phyloP scores from a whole-genome alignment of 2,113 vertebrate species.

The Sigmodon hispidus region DNA sequence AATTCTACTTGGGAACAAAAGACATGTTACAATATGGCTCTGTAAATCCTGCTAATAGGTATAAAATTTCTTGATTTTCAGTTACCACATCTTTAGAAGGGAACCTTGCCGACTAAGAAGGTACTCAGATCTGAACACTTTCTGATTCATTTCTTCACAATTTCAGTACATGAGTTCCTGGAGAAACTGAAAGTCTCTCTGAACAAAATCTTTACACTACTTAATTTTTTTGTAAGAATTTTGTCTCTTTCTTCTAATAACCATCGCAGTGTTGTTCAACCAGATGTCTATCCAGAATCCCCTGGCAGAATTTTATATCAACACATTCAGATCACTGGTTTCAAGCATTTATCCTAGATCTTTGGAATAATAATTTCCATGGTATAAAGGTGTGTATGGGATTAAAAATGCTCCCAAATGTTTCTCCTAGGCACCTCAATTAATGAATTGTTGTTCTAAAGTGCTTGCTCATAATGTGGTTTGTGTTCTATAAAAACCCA shows the following conservation, averaged over 20 bases:
- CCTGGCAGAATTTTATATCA: neutral
- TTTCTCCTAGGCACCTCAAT: slow-evolving; percentile 2
- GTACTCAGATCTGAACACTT: neutral
- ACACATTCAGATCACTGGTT: neutral
- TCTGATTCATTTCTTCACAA: neutral
- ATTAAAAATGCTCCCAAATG: slow-evolving; percentile 1
- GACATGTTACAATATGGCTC: neutral
- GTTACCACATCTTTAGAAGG: neutral
- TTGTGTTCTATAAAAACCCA: neutral
- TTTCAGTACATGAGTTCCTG: neutral
- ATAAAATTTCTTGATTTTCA: neutral
- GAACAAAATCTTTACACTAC: slow-evolving; percentile 17
- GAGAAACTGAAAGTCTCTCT: neutral
- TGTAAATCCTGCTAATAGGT: neutral
- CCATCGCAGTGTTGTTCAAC: neutral
- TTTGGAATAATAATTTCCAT: slow-evolving; percentile 17
- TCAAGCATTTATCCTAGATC: neutral
- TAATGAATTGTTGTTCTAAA: slow-evolving; percentile 13
- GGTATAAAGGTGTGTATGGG: neutral
- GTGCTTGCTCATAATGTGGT: slow-evolving; percentile 13
- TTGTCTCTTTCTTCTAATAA: slow-evolving; percentile 29
- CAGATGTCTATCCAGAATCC: neutral
- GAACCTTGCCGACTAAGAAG: neutral
- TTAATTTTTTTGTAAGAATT: slow-evolving; percentile 23
- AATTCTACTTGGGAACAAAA: neutral